These are phyloP conservation scores for Galeopterus variegatus DNA, from an alignment of 2,113 vertebrate species.

Conservation along the genomic window DNA sequence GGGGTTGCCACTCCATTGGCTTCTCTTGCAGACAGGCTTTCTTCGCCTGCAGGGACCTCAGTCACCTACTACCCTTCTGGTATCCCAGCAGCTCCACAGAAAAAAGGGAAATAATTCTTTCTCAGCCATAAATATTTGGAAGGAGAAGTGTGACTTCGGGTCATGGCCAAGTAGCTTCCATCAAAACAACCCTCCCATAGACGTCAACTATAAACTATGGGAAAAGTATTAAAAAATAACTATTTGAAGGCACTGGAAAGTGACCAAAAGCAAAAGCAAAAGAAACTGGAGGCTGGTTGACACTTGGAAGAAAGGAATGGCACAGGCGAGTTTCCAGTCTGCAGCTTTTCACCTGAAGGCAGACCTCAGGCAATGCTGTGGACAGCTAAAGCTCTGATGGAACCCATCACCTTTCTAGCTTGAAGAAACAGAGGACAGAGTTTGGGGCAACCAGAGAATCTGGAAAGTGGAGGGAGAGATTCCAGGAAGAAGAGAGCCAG, in stretches of 20 bases:
- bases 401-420: accelerated
- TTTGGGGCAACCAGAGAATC: neutral
- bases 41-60: accelerated
- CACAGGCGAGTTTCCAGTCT: neutral
- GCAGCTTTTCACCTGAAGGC: neutral
- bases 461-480: neutral
- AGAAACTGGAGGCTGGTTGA: too few species aligned
- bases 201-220: too few species aligned
- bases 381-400: neutral
- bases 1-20: accelerated
- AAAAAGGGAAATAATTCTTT: neutral
- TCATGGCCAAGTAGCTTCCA: neutral
- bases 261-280: neutral
- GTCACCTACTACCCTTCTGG: neutral
- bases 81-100: neutral
- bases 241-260: neutral
- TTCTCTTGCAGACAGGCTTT: neutral
- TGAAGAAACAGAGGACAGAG: too few species aligned
- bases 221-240: neutral
- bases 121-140: neutral
- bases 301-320: neutral
- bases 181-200: too few species aligned
- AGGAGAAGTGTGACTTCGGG: neutral
- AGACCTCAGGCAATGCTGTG: accelerated
- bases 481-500: neutral